Percentiles rank a stretch among this genome's conserved stretches.
Evolutionary conservation across 1,140 invertebrate species (phyloP).

Genomic region (Drosophila gunungcola): DNA sequence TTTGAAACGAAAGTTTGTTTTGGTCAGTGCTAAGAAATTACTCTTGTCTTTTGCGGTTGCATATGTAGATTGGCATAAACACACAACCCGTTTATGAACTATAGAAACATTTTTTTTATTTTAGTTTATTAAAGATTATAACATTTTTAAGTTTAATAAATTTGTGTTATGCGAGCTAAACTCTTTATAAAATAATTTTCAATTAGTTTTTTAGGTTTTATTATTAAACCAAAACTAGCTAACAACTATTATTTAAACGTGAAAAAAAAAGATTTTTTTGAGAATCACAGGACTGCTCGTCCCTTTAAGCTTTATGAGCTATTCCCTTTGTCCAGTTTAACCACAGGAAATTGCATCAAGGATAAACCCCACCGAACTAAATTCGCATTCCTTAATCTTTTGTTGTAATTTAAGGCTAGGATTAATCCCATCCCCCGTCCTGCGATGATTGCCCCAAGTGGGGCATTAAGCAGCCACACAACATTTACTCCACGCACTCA

Average conservation of each 20-base stretch:
- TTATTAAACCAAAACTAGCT: no score
- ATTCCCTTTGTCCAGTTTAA: no score
- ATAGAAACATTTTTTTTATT: no score
- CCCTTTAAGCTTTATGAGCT: no score
- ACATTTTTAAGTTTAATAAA: no score
- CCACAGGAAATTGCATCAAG: not conserved
- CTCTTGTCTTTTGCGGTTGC: not conserved
- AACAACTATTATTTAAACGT: no score
- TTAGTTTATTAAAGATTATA: no score
- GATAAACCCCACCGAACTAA: not conserved
- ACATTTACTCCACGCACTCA: conserved; percentile 41
- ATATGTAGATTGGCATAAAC: not conserved
- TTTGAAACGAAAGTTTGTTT: conserved; percentile 18
- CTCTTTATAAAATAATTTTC: no score
- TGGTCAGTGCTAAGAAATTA: not conserved
- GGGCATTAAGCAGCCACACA: conserved; percentile 47
- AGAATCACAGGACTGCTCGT: no score
- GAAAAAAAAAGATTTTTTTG: no score
- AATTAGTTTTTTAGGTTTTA: no score
- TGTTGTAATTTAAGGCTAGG: conserved; percentile 29
- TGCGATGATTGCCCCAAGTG: conserved; percentile 20
- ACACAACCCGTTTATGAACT: not conserved
- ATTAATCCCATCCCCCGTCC: conserved; percentile 12
- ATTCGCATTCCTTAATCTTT: conserved; percentile 9
- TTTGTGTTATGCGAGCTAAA: no score